A percentile compares a stretch with the other conserved stretches of the same genome.
These are phyloP conservation scores for Buteo buteo DNA, from an alignment of 2,113 vertebrate genomes.

Conservation along the genomic window DNA sequence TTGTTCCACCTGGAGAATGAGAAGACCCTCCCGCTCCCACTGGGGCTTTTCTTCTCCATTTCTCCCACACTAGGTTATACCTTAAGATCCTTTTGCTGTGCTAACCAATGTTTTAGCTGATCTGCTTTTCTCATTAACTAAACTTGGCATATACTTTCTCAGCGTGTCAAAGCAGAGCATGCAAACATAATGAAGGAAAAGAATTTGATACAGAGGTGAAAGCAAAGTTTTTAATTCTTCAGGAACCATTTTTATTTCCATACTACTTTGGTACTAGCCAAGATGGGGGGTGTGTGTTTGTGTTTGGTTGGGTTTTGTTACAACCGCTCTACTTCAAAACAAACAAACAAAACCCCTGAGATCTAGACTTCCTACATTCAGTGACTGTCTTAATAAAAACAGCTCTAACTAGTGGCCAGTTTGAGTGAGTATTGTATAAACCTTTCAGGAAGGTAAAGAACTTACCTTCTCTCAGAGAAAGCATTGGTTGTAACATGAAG, in stretches of 20 bases:
- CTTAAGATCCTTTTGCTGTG: not conserved
- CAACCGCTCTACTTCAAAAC: not conserved
- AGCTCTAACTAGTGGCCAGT: not conserved
- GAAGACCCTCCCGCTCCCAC: not conserved
- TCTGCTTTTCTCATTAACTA: slow-evolving; percentile 27
- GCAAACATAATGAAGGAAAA: slow-evolving; percentile 18
- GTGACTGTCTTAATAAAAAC: not conserved
- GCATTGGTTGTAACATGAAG: not conserved
- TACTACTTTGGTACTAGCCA: not conserved
- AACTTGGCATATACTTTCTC: not conserved
- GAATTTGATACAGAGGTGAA: slow-evolving; percentile 1
- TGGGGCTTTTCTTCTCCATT: not conserved
- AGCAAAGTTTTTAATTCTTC: not conserved
- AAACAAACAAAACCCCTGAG: fast-evolving
- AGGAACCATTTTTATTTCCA: not conserved
- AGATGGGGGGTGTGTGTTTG: not conserved
- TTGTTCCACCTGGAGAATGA: not conserved
- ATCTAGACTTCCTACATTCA: not conserved
- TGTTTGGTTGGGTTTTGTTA: not conserved
- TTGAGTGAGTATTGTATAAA: not conserved
- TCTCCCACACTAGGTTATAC: not conserved
- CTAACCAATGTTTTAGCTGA: not conserved
- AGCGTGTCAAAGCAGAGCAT: not conserved
- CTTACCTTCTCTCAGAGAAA: not conserved
- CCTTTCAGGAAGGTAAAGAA: not conserved